Evolutionary conservation across 64 coral and sea anemone genomes (phyloP), one percentile per base, ranked within the genome.

Genomic region (Orbicella faveolata): DNA sequence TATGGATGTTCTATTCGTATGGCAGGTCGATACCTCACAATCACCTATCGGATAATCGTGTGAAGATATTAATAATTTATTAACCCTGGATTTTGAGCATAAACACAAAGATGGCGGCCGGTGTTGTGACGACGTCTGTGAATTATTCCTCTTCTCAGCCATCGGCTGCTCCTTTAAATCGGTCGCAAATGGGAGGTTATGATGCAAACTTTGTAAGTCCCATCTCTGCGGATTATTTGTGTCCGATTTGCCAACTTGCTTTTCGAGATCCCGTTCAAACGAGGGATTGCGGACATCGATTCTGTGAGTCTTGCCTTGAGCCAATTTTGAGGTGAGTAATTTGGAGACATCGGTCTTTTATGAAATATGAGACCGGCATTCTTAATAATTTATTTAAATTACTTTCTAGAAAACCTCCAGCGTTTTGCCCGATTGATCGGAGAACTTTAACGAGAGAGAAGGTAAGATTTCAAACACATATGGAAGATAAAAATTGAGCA

Each of bases 231-330:
- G 97, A 99, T 89, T 99, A 99, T 86, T 89, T 93, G 59, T 99
- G 97, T 25, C 97, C 97, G n/a, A 99, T 99, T 55, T 99, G 97
- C 69, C 97, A 99, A 36, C 91, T 99, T 51, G 90, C 94, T 74
- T 99, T 95, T 76, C 88, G 97, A 63, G 97, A 99, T 90, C 97
- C 97, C 2, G 97, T 99, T n/a, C 97, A 99, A 75, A 99, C 97
- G 6, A 80, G 94, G 30, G 97, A 99, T 48, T 99, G 97, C 75
- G 97, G 97, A 17, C 97, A 99, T 92, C 97, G 97, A 5, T 99
- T 99, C 52, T 99, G 97, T 33, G 97, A 99, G 61, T 93, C 94
- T 14, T 99, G 97, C 69, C 85, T 99, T 10, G 97, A 99, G 70
- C 97, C 97, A 76, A 99, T 99, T 77, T 89, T 99, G 62, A 93